Evolutionary conservation across 2,797 vertebrate genomes (phyloP), one percentile per base, ranked within the genome.

Genomic region (Alfaro cultratus): DNA sequence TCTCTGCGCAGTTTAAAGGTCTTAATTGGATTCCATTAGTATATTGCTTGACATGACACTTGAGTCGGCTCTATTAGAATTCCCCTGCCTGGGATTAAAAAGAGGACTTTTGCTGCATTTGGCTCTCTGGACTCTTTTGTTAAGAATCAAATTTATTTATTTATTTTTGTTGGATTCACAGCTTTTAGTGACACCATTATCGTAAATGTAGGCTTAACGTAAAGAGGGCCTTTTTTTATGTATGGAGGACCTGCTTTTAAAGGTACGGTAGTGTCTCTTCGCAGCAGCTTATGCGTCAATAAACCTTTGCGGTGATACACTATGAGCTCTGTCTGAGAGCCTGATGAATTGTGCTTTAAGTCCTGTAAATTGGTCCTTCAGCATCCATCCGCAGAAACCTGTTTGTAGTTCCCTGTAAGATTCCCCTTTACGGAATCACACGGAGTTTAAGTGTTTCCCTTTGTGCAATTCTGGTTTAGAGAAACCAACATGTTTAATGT

Each of bases 1-100:
- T 94, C 94, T 94, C 88, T 1, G 89, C 47, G 90, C 93, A 94
- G 94, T 95, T 94, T 95, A 95, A 94, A 95, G 94, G 94, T 94
- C 93, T 95, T 96, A 96, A 96, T 96, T 96, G 95, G 95, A 95
- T 96, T 95, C 94, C 94, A 94, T 95, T 95, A 95, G 94, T 95
- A 94, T 95, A 95, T 95, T 95, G 93, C 94, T 95, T 94, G 95
- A 95, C 95, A 95, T 94, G 94, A 95, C 95, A 95, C 94, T 94
- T 90, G 91, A 94, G 95, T 95, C 92, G 78, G 88, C 93, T 94
- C 92, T 93, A 94, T 94, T 95, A 93, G 93, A 94, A 94, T 93
- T 94, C 93, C 92, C 94, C 86, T 90, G 91, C 88, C 89, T 92
- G 78, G 92, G 90, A 92, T 93, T 94, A 93, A 93, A 94, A 93